Base-by-base conservation (phyloP, 2,888 invertebrate genomes). In the Imbricaverruca yamaguchii region DNA sequence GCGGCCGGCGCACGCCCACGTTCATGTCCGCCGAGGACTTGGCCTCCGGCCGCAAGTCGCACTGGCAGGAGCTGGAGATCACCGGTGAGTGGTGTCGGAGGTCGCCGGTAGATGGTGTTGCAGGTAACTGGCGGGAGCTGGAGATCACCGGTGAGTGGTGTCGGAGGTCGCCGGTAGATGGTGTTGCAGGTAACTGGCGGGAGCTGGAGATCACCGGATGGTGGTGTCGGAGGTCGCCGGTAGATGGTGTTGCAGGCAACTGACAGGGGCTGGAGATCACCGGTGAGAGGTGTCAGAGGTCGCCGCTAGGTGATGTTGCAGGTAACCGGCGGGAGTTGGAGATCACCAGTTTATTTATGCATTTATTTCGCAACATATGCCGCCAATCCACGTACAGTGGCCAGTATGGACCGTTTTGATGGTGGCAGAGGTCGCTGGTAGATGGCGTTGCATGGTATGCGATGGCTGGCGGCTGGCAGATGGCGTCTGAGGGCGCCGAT, bases 21-120 rank as follows among this genome's bases (percentile, higher is more conserved):
- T 93, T 95, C 89, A 94, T 97, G 94, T 94, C 96, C 87, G 91
- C 93, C 85, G 96, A 96, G 88, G 97, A 97, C 87, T 92, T 94
- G 87, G 94, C 94, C 86, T 92, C 94, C 85, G 97, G 97, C 84
- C 94, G 96, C 88, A 94, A 95, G 89, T 93, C 95, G 85, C 92
- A 92, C 88, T 97, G 97, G 97, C 92, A 93, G 88, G 93, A 94
- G 87, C 90, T 95, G 90, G 95, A 95, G 92, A 94, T 95, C 89
- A 91, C 91, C 89, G 92, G 91, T 91, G 85, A 84, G 83, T 63
- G 25, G 55, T 18, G 55, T 21, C 13, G 21, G 69, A 39, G 25
- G 11, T 67, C 55, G 39, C 8, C n/a, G n/a, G 56, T 10, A 21
- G n/a, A 10, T 2, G 13, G 67, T 53, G 13, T 25, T 18, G 18